Conservation (phyloP, 2,888 invertebrate genomes). For the Drosophila crucigera region DNA sequence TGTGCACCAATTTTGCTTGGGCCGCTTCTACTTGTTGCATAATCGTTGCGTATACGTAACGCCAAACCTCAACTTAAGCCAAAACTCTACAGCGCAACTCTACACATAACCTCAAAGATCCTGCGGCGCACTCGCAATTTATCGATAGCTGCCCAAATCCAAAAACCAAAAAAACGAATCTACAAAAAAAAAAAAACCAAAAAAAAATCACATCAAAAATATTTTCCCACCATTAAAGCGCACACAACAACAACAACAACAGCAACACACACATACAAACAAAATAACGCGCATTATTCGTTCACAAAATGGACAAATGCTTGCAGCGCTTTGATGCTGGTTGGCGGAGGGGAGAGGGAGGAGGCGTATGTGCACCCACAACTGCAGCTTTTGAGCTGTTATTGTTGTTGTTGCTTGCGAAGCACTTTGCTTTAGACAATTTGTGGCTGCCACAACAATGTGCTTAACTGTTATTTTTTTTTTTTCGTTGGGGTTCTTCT, state of each 20-base stretch:
- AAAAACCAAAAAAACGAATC: conserved; percentile 32
- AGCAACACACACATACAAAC: conserved; percentile 54
- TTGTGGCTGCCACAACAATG: conserved; percentile 28
- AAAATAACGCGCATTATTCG: conserved; percentile 63
- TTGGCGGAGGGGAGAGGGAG: background rate
- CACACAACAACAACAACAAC: conserved; percentile 43
- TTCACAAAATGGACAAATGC: conserved; percentile 63
- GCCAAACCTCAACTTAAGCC: conserved; percentile 25
- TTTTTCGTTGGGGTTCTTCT: conserved; percentile 45
- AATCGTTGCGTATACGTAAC: conserved; percentile 61
- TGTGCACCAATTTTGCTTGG: conserved; percentile 33
- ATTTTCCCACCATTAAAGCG: conserved; percentile 77
- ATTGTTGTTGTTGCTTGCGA: conserved; percentile 31
- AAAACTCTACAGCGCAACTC: conserved; percentile 18
- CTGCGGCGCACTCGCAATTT: conserved; percentile 49
- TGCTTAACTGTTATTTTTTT: conserved; percentile 42
- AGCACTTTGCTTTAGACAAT: conserved; percentile 54
- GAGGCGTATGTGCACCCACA: conserved; percentile 59
- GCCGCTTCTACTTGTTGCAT: conserved; percentile 54
- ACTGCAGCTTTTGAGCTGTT: conserved; percentile 30
- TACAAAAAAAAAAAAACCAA: background rate
- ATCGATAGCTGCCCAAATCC: conserved; percentile 42
- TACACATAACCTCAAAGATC: conserved; percentile 32
- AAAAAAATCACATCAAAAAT: conserved; percentile 59
- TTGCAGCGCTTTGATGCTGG: conserved; percentile 19